These are phyloP conservation scores for Pristiophorus japonicus DNA, from an alignment of 2,113 vertebrate species.

Conservation along the genomic window DNA sequence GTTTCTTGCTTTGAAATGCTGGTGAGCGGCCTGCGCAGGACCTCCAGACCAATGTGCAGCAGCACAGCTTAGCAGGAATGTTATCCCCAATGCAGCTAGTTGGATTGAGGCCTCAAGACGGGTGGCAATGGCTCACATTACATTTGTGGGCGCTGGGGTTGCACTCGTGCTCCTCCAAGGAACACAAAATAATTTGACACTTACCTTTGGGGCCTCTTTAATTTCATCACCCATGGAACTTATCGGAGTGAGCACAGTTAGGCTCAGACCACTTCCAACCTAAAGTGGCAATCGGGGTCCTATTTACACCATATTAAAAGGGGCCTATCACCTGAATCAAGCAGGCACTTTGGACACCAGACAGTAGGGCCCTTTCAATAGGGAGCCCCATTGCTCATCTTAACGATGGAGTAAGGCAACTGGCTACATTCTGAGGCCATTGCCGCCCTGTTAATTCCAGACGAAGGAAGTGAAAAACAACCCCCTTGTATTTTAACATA, in stretches of 20 bases:
- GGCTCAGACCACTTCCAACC: not conserved
- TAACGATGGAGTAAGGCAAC: not conserved
- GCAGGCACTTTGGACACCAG: not conserved
- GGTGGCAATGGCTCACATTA: not conserved
- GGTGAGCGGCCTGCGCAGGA: too few relatives aligned
- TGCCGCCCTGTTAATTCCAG: not conserved
- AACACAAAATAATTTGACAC: not conserved
- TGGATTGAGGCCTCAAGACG: not conserved
- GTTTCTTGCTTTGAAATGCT: too few relatives aligned
- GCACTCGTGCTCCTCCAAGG: not conserved
- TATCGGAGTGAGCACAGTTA: not conserved
- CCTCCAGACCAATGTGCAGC: too few relatives aligned
- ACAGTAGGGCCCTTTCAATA: not conserved
- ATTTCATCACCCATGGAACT: not conserved
- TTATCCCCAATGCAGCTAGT: too few relatives aligned
- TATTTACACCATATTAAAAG: not conserved
- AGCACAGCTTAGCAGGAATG: too few relatives aligned
- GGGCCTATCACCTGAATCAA: not conserved
- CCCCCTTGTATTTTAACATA: not conserved
- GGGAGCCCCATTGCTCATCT: not conserved
- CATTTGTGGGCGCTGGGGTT: not conserved
- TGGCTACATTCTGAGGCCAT: not conserved
- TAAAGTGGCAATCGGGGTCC: not conserved
- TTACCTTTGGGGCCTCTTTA: not conserved
- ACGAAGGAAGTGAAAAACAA: not conserved